Evolutionary conservation across 2,113 vertebrate genomes (phyloP), one percentile per base, ranked within the genome.

Genomic region (Gymnarchus niloticus): DNA sequence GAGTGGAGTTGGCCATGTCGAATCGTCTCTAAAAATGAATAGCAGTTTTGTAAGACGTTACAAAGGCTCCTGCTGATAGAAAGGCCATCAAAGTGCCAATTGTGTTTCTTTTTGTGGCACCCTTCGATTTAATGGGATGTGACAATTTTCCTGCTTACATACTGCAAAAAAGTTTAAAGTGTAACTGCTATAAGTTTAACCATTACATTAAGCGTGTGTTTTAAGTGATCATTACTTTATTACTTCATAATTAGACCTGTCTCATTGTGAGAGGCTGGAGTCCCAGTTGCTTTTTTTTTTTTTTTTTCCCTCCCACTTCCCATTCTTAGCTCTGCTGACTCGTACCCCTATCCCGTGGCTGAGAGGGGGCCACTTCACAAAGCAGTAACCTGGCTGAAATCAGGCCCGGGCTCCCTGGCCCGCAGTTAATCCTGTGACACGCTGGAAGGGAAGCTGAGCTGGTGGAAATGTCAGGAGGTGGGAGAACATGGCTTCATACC

Each of bases 11-110:
- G 89, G 86, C 92, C 93, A 91, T 94, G 91, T 93, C 94, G 93
- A 94, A 94, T 94, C 92, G 90, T 91, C 90, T 82, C 89, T 85
- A 86, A 91, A 91, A 93, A 92, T 94, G 93, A 94, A 94, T 87
- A 87, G 91, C 41, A 87, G 91, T 93, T 93, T 91, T 93, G 90
- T 92, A 85, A 85, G 37, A 49, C 65, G 89, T 90, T 91, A 91
- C 89, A 91, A 88, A 89, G 90, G 85, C 90, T 90, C 92, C 91
- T 86, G 89, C 87, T 91, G 92, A 91, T 89, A 86, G 84, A 91
- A 91, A 91, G 90, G 89, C 90, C 91, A 89, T 92, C 91, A 91
- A 93, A 91, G 88, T 91, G 86, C 51, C 49, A 25, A 51, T 82
- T 82, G 46, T 37, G 21, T 56, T 82, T 92, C 89, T 87, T 82